These are phyloP conservation scores for Scaptomyza flava DNA, from an alignment of 2,888 invertebrate species.

Conservation along the genomic window DNA sequence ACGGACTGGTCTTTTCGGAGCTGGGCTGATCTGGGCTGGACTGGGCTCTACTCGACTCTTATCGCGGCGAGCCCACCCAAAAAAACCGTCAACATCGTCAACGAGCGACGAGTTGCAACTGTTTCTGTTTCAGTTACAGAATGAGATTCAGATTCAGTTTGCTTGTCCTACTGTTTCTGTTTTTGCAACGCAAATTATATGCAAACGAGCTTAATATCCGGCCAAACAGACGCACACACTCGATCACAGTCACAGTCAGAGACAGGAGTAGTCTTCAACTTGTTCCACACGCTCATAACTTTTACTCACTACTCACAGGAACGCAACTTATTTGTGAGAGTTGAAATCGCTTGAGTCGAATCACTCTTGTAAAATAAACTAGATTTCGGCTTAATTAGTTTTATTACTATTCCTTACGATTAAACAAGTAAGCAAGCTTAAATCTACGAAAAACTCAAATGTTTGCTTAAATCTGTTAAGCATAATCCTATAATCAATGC, in stretches of 20 bases:
- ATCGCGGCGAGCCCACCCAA: constrained; percentile 60
- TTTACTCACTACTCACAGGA: background rate
- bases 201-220: constrained; percentile 80
- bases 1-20: background rate
- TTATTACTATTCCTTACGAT: background rate
- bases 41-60: constrained; percentile 42
- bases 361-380: background rate
- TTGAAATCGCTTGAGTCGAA: background rate
- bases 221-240: constrained; percentile 71
- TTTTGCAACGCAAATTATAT: constrained; percentile 77
- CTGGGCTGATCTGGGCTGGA: constrained; percentile 10
- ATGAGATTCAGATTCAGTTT: constrained; percentile 30
- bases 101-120: constrained; percentile 49
- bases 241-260: constrained; percentile 36
- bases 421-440: background rate
- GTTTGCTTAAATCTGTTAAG: no score
- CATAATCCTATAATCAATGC: background rate
- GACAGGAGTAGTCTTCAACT: background rate
- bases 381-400: background rate
- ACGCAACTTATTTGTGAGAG: constrained; percentile 3
- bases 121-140: constrained; percentile 24
- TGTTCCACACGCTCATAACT: background rate
- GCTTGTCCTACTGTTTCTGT: constrained; percentile 41
- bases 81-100: constrained; percentile 66
- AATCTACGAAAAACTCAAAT: background rate